phyloP scores from a whole-genome alignment of 2,797 vertebrate species.

The Sylvilagus floridanus region DNA sequence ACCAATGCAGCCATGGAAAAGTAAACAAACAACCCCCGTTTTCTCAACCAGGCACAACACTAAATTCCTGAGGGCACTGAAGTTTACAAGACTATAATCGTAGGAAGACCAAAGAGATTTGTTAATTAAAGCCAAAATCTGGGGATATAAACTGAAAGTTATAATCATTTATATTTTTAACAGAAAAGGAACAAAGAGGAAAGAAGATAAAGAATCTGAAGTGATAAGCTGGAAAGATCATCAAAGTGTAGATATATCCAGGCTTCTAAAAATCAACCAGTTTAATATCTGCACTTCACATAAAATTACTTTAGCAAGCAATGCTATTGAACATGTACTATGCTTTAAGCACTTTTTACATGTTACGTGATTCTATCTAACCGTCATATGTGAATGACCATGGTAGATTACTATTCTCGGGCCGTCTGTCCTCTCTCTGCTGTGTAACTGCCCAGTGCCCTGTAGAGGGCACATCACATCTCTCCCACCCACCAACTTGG shows the following conservation, averaged over 20 bases:
- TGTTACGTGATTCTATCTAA: not conserved
- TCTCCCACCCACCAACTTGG: not conserved
- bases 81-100: not conserved
- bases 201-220: not conserved
- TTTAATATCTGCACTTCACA: not conserved
- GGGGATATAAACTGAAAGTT: slow-evolving; percentile 17
- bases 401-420: not conserved
- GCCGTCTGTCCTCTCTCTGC: not conserved
- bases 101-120: slow-evolving; percentile 9
- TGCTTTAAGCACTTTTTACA: not conserved
- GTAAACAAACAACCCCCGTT: slow-evolving; percentile 65
- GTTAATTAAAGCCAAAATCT: slow-evolving; percentile 38
- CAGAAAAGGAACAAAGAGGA: not conserved
- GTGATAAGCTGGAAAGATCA: not conserved
- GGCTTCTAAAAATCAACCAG: not conserved
- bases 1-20: slow-evolving; percentile 61
- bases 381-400: not conserved
- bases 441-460: not conserved
- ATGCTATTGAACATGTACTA: not conserved
- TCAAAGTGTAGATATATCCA: not conserved
- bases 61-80: slow-evolving; percentile 46
- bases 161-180: slow-evolving; percentile 38
- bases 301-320: not conserved
- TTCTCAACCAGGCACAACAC: not conserved
- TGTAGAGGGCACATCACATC: not conserved